These are phyloP conservation scores for Callinectes sapidus DNA, from an alignment of 2,888 invertebrate species.

Conservation along the genomic window DNA sequence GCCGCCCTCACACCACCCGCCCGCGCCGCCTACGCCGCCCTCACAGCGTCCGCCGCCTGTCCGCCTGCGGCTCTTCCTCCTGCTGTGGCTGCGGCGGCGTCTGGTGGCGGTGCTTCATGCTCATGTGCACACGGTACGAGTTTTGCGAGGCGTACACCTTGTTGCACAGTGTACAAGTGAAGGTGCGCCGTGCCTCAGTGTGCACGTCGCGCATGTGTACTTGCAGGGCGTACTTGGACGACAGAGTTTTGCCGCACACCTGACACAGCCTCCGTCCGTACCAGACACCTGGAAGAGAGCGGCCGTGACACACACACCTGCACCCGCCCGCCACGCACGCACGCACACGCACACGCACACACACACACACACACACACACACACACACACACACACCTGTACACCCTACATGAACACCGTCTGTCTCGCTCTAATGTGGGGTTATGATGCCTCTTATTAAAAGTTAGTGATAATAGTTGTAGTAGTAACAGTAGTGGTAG, in stretches of 20 bases:
- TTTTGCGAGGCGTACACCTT: slow-evolving; percentile 77
- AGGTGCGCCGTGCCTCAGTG: slow-evolving; percentile 65
- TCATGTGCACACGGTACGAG: slow-evolving; percentile 71
- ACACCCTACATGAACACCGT: not conserved
- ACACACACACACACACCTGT: slow-evolving; percentile 3
- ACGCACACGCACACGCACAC: not conserved
- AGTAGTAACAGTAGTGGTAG: not conserved
- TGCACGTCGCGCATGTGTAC: slow-evolving; percentile 71
- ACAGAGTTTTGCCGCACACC: slow-evolving; percentile 69
- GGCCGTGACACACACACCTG: slow-evolving; percentile 48
- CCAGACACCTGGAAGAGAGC: slow-evolving; percentile 71
- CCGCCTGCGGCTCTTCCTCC: slow-evolving; percentile 41
- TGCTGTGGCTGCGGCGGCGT: slow-evolving; percentile 47
- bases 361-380: not conserved
- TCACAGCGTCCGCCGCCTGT: slow-evolving; percentile 36
- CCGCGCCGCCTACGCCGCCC: slow-evolving; percentile 42
- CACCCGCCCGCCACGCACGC: not conserved
- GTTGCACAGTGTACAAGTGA: slow-evolving; percentile 77
- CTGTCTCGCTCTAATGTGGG: not conserved
- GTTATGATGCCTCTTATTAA: not conserved
- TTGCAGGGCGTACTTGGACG: slow-evolving; percentile 72
- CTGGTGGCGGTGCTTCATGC: slow-evolving; percentile 70
- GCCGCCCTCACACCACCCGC: slow-evolving; percentile 40
- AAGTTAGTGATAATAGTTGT: slow-evolving; percentile 20
- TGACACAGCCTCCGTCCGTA: slow-evolving; percentile 67